Percentiles rank a stretch among this genome's conserved stretches.
Evolutionary conservation across 1,140 invertebrate genomes (phyloP).

Genomic region (Aphelinus certus): DNA sequence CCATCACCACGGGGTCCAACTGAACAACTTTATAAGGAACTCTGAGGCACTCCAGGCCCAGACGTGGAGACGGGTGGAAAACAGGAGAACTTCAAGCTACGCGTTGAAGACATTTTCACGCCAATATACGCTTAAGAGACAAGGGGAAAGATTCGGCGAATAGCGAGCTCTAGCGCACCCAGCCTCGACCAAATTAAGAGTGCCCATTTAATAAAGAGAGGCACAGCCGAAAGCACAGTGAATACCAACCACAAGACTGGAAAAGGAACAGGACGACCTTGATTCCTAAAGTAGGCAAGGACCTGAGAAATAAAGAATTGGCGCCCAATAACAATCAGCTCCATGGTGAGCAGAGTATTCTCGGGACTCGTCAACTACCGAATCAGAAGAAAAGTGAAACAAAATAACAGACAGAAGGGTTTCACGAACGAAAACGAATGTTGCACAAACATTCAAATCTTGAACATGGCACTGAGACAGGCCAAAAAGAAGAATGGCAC

Average conservation of each 20-base stretch:
- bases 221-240: neutral
- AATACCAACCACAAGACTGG: slow-evolving; percentile 35
- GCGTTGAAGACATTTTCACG: too few species aligned
- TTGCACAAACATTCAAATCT: slow-evolving; percentile 10
- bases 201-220: neutral
- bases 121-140: neutral
- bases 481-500: neutral
- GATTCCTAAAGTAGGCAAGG: slow-evolving; percentile 43
- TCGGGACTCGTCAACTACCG: slow-evolving; percentile 23
- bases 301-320: slow-evolving; percentile 39
- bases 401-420: slow-evolving; percentile 40
- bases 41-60: slow-evolving; percentile 19
- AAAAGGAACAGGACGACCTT: slow-evolving; percentile 42
- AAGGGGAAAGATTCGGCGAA: neutral
- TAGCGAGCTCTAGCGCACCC: neutral
- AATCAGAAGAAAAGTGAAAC: neutral
- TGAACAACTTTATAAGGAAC: neutral
- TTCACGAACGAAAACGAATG: slow-evolving; percentile 43
- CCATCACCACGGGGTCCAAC: neutral
- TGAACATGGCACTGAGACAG: neutral
- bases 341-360: slow-evolving; percentile 35
- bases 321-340: slow-evolving; percentile 47
- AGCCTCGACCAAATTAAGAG: neutral
- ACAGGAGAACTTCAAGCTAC: too few species aligned
- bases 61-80: neutral